Base-by-base conservation (phyloP, 1,140 invertebrate species). In the Caenorhabditis briggsae region DNA sequence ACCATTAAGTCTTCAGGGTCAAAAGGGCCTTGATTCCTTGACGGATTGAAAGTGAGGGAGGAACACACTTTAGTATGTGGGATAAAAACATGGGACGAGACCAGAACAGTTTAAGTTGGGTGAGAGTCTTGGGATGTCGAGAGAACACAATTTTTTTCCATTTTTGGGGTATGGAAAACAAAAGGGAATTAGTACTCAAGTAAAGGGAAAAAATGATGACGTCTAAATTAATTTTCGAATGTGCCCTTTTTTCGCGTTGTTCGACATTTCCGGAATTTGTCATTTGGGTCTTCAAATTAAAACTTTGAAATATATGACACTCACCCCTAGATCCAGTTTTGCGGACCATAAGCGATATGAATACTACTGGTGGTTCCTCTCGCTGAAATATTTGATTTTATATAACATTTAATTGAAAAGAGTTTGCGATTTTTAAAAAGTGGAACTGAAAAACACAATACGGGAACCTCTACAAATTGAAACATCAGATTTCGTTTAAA, bases 1-100 rank as follows among this genome's bases (percentile, higher is more conserved):
- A 78, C 70, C 70, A 78, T 78, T 78, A 78, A 78, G 70, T 78
- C 70, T 78, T 78, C 70, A 78, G 70, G 70, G 70, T 78, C 70
- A 78, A 78, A 78, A 48, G 70, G 9, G 46, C n/a, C 50, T 78
- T 53, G 70, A 50, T 78, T 78, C 56, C 70, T 78, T 78, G 70
- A 78, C 70, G 70, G 70, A 12, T 50, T n/a, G 9, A 78, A 78
- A 78, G 20, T 50, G 70, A 20, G 46, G 46, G 46, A 23, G 70
- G 46, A 14, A 46, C n/a, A 61, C 23, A 23, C 59, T 25, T 61
- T 23, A 33, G 33, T 33, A 7, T 46, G 43, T 70, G 48, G 55
- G 53, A 83, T 23, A 16, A 83, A 83, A 41, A 83, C 55, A 58
- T 23, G 0, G 43, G 23, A 33, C 20, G 65, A 82, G 12, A 82